Evolutionary conservation across 2,113 vertebrate genomes (phyloP).

Genomic region (Chaetodon auriga): DNA sequence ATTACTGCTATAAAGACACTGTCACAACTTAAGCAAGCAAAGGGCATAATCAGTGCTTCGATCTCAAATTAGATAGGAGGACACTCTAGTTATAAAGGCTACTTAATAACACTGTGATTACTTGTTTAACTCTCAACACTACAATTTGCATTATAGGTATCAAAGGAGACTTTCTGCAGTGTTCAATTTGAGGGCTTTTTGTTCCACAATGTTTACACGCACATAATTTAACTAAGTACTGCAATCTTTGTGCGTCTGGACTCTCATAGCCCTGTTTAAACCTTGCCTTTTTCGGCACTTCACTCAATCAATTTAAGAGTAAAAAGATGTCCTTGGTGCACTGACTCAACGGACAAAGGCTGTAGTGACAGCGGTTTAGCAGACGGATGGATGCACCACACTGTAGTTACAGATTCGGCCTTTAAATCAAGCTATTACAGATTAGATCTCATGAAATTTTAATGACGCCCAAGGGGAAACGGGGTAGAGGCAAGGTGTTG

Average conservation of each 20-base stretch:
- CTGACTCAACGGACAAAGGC: conserved; percentile 40
- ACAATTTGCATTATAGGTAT: neutral
- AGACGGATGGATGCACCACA: neutral
- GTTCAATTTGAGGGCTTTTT: neutral
- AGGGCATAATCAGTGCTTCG: neutral
- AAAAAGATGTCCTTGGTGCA: conserved; percentile 47
- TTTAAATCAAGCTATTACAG: conserved; percentile 53
- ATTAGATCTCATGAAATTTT: conserved; percentile 62
- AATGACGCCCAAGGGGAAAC: conserved; percentile 57
- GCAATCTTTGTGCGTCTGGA: neutral
- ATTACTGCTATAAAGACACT: neutral
- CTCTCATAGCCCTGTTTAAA: conserved; percentile 3
- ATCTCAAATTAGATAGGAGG: neutral
- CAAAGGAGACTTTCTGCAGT: neutral
- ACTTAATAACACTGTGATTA: neutral
- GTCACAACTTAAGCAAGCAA: conserved; percentile 7
- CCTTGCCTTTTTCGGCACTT: conserved; percentile 35
- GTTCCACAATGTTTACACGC: neutral
- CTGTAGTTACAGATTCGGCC: conserved; percentile 29
- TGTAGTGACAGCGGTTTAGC: conserved; percentile 14
- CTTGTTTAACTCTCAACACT: conserved; percentile 7
- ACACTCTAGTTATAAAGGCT: neutral
- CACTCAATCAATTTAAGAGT: conserved; percentile 24
- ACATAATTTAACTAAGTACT: neutral
- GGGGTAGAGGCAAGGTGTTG: conserved; percentile 30